phyloP scores from a whole-genome alignment of 1,140 invertebrate species.

The Rhagoletis pomonella region DNA sequence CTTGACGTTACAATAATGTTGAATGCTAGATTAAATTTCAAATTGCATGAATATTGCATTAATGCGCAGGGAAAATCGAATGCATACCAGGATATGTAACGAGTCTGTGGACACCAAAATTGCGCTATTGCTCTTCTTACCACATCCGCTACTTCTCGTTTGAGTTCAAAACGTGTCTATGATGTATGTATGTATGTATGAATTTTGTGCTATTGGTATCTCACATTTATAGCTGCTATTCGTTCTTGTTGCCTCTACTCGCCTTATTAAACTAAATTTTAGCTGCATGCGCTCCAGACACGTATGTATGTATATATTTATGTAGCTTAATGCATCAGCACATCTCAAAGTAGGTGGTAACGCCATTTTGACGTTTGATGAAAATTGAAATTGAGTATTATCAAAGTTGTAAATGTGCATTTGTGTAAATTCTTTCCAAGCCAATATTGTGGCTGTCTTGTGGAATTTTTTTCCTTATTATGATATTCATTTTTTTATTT shows the following conservation, averaged over 20 bases:
- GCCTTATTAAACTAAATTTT: background rate
- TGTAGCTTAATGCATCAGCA: background rate
- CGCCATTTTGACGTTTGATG: background rate
- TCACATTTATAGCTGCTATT: background rate
- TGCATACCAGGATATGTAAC: background rate
- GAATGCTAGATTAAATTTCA: slow-evolving; percentile 60
- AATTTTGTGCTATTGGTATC: background rate
- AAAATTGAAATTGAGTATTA: slow-evolving; percentile 35
- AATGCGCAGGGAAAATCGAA: slow-evolving; percentile 49
- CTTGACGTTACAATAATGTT: slow-evolving; percentile 55
- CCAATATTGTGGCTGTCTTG: no score
- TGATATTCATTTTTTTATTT: no score
- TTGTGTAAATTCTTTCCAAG: background rate
- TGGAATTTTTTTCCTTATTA: no score
- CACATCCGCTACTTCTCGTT: background rate
- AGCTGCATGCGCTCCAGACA: background rate
- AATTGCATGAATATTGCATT: slow-evolving; percentile 60
- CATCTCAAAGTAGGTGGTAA: slow-evolving; percentile 1
- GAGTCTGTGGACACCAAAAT: background rate
- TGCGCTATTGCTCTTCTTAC: background rate
- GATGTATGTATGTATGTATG: no score
- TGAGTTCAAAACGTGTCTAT: no score
- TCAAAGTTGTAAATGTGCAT: background rate
- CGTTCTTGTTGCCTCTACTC: no score
- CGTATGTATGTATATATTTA: background rate